Base-by-base conservation (phyloP, 2,113 vertebrate species). In the Oreotrochilus melanogaster region DNA sequence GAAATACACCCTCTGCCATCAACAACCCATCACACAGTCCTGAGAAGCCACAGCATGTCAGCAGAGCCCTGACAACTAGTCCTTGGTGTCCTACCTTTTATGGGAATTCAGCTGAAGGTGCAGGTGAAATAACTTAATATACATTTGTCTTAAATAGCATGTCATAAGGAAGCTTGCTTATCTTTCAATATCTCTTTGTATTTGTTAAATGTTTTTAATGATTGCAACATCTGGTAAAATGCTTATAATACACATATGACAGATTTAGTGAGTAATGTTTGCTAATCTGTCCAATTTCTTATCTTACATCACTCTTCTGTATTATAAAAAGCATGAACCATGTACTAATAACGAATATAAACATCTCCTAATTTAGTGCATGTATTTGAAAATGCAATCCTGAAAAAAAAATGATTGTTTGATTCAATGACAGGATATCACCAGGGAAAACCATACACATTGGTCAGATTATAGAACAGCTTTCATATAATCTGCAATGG, bases 211-310 rank as follows among this genome's bases (percentile, higher is more conserved):
- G 25, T n/a, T 96, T 95, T 76, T 78, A 82, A 79, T 33, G 39
- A 93, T 71, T 94, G 66, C 65, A 95, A 78, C 91, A 94, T 60
- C 54, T 83, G 65, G 76, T 86, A 85, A 94, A 94, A 95, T 42
- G 35, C 80, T 90, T 87, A 83, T 89, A 96, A 89, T 30, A 66
- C 33, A 87, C 1, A 0, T 27, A 66, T 47, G 81, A 95, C 70
- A 86, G 51, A 80, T 93, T 80, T 57, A 94, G 86, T 73, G 92
- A 83, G 69, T 86, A 79, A 89, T 74, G 43, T 67, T 75, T 96
- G 84, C 84, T 90, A 75, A 48, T 95, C 69, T 94, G 58, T 84
- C 73, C 43, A 75, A 58, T 78, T 96, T 71, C 87, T 78, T 78
- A 88, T 89, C 88, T 86, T 18, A 30, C 45, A 75, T 76, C 69